Conservation (phyloP, 2,113 vertebrate genomes). For the Oenanthe melanoleuca region DNA sequence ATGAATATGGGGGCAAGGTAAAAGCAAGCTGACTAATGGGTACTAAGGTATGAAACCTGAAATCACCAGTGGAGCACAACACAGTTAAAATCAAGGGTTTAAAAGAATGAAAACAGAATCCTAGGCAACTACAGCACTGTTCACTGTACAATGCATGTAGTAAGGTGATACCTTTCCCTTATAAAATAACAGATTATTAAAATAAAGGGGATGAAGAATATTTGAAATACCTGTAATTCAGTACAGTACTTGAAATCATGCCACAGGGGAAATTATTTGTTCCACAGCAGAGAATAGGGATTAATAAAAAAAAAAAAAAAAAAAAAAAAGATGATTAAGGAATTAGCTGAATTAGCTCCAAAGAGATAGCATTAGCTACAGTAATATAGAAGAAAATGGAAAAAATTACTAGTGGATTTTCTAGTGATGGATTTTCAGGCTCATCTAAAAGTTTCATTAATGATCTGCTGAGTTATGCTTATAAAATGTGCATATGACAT, state of each 20-base stretch:
- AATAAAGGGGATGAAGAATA: not conserved
- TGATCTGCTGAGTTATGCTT: not conserved
- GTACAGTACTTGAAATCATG: not conserved
- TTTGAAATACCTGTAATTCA: constrained; percentile 1
- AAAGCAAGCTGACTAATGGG: not conserved
- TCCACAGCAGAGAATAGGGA: not conserved
- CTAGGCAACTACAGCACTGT: not conserved
- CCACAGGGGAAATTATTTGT: not conserved
- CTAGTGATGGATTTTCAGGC: not conserved
- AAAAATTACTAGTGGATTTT: not conserved
- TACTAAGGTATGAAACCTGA: not conserved
- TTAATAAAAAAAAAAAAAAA: constrained; percentile 20
- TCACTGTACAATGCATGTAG: not conserved
- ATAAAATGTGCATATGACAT: not conserved
- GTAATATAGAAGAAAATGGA: not conserved
- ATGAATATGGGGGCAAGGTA: not conserved
- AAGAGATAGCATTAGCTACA: not conserved
- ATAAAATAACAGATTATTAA: not conserved
- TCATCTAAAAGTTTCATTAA: constrained; percentile 1
- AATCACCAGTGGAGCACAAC: not conserved
- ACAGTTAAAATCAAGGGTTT: not conserved
- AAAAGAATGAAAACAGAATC: not conserved
- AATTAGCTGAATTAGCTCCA: constrained; percentile 4
- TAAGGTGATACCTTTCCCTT: not conserved
- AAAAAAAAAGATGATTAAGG: not conserved